Conservation (phyloP, 1,140 invertebrate genomes). For the Oedothorax gibbosus region DNA sequence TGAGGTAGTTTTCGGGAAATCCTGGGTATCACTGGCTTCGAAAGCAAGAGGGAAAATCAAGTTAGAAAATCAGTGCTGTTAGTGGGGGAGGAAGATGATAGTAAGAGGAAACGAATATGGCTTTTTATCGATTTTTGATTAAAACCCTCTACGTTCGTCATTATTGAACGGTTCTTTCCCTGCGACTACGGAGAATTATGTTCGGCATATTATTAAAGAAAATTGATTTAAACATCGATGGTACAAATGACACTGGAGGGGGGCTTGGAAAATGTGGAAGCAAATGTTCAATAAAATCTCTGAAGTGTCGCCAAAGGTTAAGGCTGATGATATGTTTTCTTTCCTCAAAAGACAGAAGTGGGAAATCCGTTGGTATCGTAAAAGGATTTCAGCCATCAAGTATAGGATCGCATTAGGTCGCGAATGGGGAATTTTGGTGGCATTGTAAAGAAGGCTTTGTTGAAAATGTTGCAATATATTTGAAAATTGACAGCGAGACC, state of each 20-base stretch:
- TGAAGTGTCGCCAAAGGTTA: slow-evolving; percentile 49
- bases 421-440: no score
- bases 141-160: slow-evolving; percentile 57
- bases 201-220: slow-evolving; percentile 60
- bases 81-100: slow-evolving; percentile 21
- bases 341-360: slow-evolving; percentile 13
- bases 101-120: slow-evolving; percentile 57
- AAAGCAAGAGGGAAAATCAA: slow-evolving; percentile 58
- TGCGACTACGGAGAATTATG: slow-evolving; percentile 50
- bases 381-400: slow-evolving; percentile 11
- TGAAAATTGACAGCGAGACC: no score
- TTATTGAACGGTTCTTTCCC: slow-evolving; percentile 58
- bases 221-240: slow-evolving; percentile 60
- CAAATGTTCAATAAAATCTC: slow-evolving; percentile 54
- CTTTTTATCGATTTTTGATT: slow-evolving; percentile 59
- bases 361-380: slow-evolving; percentile 10
- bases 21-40: slow-evolving; percentile 45
- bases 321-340: slow-evolving; percentile 39
- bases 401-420: neutral
- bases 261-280: slow-evolving; percentile 35
- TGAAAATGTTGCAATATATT: no score
- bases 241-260: slow-evolving; percentile 51
- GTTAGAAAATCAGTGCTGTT: slow-evolving; percentile 55
- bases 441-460: no score
- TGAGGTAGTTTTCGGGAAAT: slow-evolving; percentile 46